A percentile compares a stretch with the other conserved stretches of the same genome.
phyloP scores from a whole-genome alignment of 2,888 invertebrate species.

The Leuctra nigra region DNA sequence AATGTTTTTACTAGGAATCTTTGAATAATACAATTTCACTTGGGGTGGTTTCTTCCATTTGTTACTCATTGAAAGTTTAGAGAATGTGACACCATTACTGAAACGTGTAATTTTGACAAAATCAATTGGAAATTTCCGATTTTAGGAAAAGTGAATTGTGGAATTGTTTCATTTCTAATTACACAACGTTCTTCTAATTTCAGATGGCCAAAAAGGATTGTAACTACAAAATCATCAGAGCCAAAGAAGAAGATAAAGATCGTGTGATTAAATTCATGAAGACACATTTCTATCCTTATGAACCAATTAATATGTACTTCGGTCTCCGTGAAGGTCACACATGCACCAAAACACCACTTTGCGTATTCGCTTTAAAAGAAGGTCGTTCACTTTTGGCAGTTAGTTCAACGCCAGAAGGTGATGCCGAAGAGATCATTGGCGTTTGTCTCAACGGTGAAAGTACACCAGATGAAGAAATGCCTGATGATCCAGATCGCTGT shows the following conservation, averaged over 20 bases:
- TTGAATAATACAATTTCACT: too few relatives aligned
- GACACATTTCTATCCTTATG: conserved; percentile 2
- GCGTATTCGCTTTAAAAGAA: conserved; percentile 4
- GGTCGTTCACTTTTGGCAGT: conserved; percentile 10
- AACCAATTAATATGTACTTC: conserved; percentile 5
- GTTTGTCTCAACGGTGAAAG: conserved; percentile 17
- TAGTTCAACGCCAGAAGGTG: background rate
- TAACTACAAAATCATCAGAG: conserved; percentile 11
- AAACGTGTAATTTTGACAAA: too few relatives aligned
- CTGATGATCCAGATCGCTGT: too few relatives aligned
- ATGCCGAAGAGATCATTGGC: conserved; percentile 15
- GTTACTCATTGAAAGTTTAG: too few relatives aligned
- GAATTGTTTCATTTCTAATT: too few relatives aligned
- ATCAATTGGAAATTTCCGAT: too few relatives aligned
- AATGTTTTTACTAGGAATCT: too few relatives aligned
- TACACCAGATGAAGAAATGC: background rate
- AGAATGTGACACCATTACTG: too few relatives aligned
- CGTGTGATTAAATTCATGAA: conserved; percentile 11
- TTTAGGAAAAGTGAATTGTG: too few relatives aligned
- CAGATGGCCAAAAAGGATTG: too few relatives aligned
- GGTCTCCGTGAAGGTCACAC: background rate
- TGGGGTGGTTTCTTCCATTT: too few relatives aligned
- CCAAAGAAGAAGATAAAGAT: background rate
- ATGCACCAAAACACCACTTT: background rate
- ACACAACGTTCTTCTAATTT: too few relatives aligned